Base-by-base conservation (phyloP, 2,888 invertebrate species). In the Zygothrica quintamaculata region DNA sequence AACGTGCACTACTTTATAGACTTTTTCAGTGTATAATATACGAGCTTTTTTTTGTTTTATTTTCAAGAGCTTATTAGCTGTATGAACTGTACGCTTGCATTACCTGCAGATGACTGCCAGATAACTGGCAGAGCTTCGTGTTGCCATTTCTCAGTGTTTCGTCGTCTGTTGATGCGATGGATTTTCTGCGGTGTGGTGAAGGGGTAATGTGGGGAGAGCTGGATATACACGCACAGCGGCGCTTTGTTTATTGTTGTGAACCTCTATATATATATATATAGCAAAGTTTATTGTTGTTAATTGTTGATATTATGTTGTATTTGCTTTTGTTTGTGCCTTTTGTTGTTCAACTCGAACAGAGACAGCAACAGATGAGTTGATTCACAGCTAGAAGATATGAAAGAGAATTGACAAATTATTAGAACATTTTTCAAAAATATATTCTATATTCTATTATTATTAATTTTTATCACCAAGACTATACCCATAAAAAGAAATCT, bases 71-170 rank as follows among this genome's bases (percentile, higher is more conserved):
- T 52, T 44, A 18, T 46, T 26, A 47, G 44, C 37, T 42, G 4
- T 31, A 50, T 42, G 84, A 84, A 79, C 86, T 77, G 71, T 65
- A 77, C 86, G 62, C 79, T 80, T 86, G 74, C 59, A 84, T 89
- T 89, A 89, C 89, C 89, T 89, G 88, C 73, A 81, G 88, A 89
- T 88, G 85, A 89, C 89, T 89, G 89, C 82, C 86, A 88, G 88
- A 67, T 73, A 73, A 65, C 61, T 68, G 61, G 59, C 65, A 62
- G 37, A 64, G 65, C 59, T 52, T 43, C 61, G 69, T 36, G 58
- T 62, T 65, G 71, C 84, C 82, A 85, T 84, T 72, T 76, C 44
- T 65, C n/a, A 39, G 42, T 55, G 57, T 46, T 7, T 13, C 37
- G 43, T 9, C 44, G 25, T 31, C 65, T 47, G 57, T 37, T 37